Evolutionary conservation across 2,113 vertebrate genomes (phyloP).

Genomic region (Scytalopus superciliaris): DNA sequence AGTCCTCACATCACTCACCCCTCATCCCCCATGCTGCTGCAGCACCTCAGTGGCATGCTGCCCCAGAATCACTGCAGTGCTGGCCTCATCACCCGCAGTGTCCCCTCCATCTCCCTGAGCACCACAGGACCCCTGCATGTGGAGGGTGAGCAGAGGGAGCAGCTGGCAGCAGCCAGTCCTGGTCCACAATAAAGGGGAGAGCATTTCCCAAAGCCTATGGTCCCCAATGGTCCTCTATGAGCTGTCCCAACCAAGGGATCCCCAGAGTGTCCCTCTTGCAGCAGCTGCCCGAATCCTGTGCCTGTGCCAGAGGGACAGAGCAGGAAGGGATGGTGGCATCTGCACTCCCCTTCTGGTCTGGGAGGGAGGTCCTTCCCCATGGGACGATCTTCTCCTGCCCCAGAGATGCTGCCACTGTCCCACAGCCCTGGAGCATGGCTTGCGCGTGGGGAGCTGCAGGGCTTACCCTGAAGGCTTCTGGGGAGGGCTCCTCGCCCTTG

Average conservation of each 20-base stretch:
- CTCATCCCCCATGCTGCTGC: background rate
- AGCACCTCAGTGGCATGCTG: accelerated
- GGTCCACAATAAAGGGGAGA: accelerated
- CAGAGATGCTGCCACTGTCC: background rate
- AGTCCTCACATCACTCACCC: accelerated
- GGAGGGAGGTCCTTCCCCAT: background rate
- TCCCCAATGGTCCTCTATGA: background rate
- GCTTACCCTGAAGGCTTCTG: slow-evolving; percentile 87
- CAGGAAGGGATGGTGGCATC: background rate
- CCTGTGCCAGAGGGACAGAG: background rate
- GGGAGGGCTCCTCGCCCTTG: slow-evolving; percentile 81
- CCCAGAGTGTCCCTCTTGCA: background rate
- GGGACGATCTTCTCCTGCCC: background rate
- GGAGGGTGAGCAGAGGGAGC: accelerated
- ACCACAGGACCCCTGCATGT: accelerated
- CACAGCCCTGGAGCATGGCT: accelerated
- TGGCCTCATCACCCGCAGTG: background rate
- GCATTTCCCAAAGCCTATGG: background rate
- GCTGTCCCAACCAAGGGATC: background rate
- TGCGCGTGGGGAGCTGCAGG: accelerated
- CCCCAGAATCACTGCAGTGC: accelerated
- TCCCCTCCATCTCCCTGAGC: background rate
- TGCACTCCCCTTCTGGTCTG: background rate
- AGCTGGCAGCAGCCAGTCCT: background rate
- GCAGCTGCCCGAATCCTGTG: background rate